A percentile compares a stretch with the other conserved stretches of the same genome.
Evolutionary conservation across 1,140 invertebrate species (phyloP).

Genomic region (Bactericera cockerelli): DNA sequence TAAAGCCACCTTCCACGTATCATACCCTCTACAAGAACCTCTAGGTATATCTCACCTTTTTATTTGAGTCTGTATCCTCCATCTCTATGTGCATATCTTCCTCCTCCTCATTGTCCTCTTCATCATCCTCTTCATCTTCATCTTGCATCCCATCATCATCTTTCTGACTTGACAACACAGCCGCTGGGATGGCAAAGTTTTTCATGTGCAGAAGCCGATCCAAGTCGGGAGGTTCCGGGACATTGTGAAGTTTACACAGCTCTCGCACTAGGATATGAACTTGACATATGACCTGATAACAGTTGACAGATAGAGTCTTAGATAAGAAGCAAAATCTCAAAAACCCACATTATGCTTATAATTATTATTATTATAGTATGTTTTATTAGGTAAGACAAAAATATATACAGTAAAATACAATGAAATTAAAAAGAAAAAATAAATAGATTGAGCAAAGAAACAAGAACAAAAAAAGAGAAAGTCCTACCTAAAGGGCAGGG

Average conservation of each 20-base stretch:
- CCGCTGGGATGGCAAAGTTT: conserved; percentile 12
- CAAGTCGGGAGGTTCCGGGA: conserved; percentile 70
- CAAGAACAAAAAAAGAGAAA: too few relatives aligned
- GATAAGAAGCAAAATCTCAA: too few relatives aligned
- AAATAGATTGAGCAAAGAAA: too few relatives aligned
- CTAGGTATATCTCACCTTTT: conserved; percentile 10
- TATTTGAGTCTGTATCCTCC: conserved; percentile 32
- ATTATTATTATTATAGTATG: too few relatives aligned
- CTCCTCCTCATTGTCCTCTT: conserved; percentile 54
- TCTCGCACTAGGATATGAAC: conserved; percentile 78
- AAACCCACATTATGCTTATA: too few relatives aligned
- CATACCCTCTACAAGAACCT: too few relatives aligned
- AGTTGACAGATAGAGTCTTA: neutral
- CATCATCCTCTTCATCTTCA: conserved; percentile 65
- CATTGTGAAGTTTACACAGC: conserved; percentile 71
- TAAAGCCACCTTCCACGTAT: too few relatives aligned
- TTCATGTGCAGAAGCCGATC: conserved; percentile 40
- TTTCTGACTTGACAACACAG: conserved; percentile 10
- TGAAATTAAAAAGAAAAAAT: too few relatives aligned
- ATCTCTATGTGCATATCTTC: conserved; percentile 35
- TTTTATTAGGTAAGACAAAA: too few relatives aligned
- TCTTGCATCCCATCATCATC: conserved; percentile 32
- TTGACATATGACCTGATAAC: conserved; percentile 45
- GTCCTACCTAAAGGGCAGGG: too few relatives aligned
- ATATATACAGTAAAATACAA: too few relatives aligned